These are phyloP conservation scores for Alfaro cultratus DNA, from an alignment of 2,797 vertebrate species.

Conservation along the genomic window DNA sequence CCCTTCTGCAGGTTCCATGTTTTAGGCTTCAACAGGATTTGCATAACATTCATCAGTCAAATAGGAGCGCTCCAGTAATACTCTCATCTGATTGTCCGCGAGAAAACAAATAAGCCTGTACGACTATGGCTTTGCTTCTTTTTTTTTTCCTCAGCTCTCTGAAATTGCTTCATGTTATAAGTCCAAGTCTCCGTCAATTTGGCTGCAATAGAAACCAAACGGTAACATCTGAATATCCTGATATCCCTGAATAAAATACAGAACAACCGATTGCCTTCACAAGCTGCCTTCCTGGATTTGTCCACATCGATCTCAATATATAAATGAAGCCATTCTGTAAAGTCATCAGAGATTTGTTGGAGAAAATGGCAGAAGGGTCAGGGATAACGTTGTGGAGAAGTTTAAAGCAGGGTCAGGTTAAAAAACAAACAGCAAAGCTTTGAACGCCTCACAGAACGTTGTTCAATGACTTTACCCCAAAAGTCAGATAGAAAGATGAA, in stretches of 20 bases:
- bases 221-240: not conserved
- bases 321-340: not conserved
- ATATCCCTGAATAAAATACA: not conserved
- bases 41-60: not conserved
- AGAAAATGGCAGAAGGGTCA: not conserved
- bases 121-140: not conserved
- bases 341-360: not conserved
- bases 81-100: not conserved
- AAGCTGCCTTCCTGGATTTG: not conserved
- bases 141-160: not conserved
- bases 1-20: not conserved
- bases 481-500: not conserved
- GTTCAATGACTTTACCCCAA: not conserved
- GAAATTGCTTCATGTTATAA: not conserved
- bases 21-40: slow-evolving; percentile 1
- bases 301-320: not conserved
- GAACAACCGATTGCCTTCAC: not conserved
- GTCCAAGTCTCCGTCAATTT: not conserved
- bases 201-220: not conserved
- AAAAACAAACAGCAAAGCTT: not conserved
- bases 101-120: not conserved
- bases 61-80: not conserved
- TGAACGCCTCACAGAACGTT: not conserved
- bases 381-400: not conserved
- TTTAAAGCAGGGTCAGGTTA: not conserved